Conservation (phyloP, 2,888 invertebrate genomes). For the Drosophila vallismaia region DNA sequence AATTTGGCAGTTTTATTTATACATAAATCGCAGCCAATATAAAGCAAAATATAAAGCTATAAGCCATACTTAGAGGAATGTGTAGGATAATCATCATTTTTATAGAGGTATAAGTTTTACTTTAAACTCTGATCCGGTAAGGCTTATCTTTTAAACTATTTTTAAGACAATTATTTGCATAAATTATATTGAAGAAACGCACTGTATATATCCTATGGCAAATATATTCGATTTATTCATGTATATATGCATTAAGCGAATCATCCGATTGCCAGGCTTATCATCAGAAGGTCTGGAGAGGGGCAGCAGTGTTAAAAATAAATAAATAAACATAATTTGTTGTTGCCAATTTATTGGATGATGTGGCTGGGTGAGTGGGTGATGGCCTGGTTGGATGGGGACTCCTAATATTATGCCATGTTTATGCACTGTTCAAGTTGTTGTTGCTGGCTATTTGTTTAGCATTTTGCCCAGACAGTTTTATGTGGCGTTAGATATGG, state of each 20-base stretch:
- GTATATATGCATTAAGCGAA: conserved; percentile 34
- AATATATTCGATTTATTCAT: conserved; percentile 38
- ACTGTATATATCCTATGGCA: conserved; percentile 14
- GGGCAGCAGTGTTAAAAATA: conserved; percentile 56
- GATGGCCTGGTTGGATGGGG: conserved; percentile 9
- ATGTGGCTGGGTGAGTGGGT: not conserved
- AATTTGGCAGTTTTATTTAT: conserved; percentile 53
- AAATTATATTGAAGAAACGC: not conserved
- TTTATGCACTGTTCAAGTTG: conserved; percentile 57
- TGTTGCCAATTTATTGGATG: conserved; percentile 41
- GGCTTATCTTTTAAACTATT: not conserved
- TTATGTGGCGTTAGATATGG: conserved; percentile 59
- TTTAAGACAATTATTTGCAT: not conserved
- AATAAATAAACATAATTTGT: conserved; percentile 59
- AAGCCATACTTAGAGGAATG: not conserved
- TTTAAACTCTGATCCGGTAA: no score
- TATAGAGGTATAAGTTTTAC: no score
- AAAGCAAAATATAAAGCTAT: conserved; percentile 3
- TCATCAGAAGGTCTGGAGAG: conserved; percentile 22
- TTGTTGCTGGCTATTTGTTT: conserved; percentile 63
- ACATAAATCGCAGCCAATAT: conserved; percentile 17
- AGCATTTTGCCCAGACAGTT: conserved; percentile 66
- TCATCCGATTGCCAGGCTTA: conserved; percentile 37
- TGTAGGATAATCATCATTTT: not conserved
- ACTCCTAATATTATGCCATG: conserved; percentile 61